Evolutionary conservation across 2,113 vertebrate genomes (phyloP).

Genomic region (Madoqua kirkii): DNA sequence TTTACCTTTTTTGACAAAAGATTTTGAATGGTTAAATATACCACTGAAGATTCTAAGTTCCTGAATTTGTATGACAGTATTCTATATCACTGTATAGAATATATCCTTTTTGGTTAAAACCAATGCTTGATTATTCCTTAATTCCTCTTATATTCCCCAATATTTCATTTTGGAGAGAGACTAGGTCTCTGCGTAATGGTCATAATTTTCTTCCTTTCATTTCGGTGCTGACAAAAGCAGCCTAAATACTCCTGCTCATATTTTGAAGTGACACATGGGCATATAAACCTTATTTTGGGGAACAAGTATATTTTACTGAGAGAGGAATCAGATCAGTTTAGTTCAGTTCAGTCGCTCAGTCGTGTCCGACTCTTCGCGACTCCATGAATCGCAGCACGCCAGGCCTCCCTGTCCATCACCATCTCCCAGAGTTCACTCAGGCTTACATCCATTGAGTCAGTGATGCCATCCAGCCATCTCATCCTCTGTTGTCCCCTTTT

Average conservation of each 20-base stretch:
- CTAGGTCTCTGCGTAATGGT: not conserved
- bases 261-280: not conserved
- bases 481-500: no score
- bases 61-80: not conserved
- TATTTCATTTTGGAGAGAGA: not conserved
- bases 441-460: fast-evolving
- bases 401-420: no score
- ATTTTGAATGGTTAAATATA: not conserved
- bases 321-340: not conserved
- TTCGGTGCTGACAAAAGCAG: not conserved
- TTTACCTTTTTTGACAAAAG: not conserved
- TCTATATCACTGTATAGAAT: not conserved
- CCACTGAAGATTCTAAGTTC: not conserved
- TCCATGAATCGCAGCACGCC: no score
- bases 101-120: not conserved
- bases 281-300: not conserved
- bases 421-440: no score
- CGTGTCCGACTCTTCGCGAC: no score
- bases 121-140: not conserved
- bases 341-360: no score
- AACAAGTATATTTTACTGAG: not conserved
- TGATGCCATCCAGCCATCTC: no score
- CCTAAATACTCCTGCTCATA: not conserved
- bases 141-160: not conserved
- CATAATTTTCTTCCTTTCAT: not conserved